phyloP scores from a whole-genome alignment of 1,140 invertebrate species.

The Goniozus legneri region DNA sequence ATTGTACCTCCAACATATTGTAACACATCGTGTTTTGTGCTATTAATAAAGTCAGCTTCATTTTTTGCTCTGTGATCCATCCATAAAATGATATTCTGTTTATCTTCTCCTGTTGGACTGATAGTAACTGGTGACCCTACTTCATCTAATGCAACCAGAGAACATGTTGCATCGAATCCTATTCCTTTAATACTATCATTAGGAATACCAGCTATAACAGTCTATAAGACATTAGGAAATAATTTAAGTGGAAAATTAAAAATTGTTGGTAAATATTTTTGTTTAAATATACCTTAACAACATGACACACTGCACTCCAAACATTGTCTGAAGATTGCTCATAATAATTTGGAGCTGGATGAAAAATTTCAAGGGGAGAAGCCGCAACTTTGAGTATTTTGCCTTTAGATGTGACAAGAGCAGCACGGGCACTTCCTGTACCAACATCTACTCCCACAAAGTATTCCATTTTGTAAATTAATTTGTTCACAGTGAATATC shows the following conservation, averaged over 20 bases:
- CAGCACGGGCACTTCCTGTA: conserved; percentile 83
- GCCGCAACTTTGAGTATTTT: conserved; percentile 63
- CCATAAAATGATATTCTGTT: conserved; percentile 92
- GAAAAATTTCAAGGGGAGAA: conserved; percentile 72
- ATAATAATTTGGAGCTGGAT: conserved; percentile 73
- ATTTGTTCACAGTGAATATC: neutral
- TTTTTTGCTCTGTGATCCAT: conserved; percentile 89
- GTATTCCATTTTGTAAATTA: conserved; percentile 47
- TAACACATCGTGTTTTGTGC: conserved; percentile 70
- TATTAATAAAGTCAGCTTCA: conserved; percentile 83
- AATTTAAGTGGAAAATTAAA: neutral
- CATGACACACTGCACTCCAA: conserved; percentile 70
- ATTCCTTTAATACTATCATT: conserved; percentile 71
- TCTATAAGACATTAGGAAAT: conserved; percentile 48
- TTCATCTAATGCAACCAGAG: conserved; percentile 77
- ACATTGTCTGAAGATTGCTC: conserved; percentile 93
- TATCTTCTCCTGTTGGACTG: conserved; percentile 63
- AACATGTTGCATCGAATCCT: conserved; percentile 96
- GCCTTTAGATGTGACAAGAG: conserved; percentile 68
- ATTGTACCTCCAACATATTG: conserved; percentile 87
- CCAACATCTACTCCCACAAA: conserved; percentile 94
- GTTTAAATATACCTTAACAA: conserved; percentile 63
- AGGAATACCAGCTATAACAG: conserved; percentile 58
- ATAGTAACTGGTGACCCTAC: conserved; percentile 71
- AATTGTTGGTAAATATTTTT: conserved; percentile 1